A percentile compares a stretch with the other conserved stretches of the same genome.
These are phyloP conservation scores for Campylomormyrus tamandua DNA, from an alignment of 2,113 vertebrate genomes.

Conservation along the genomic window DNA sequence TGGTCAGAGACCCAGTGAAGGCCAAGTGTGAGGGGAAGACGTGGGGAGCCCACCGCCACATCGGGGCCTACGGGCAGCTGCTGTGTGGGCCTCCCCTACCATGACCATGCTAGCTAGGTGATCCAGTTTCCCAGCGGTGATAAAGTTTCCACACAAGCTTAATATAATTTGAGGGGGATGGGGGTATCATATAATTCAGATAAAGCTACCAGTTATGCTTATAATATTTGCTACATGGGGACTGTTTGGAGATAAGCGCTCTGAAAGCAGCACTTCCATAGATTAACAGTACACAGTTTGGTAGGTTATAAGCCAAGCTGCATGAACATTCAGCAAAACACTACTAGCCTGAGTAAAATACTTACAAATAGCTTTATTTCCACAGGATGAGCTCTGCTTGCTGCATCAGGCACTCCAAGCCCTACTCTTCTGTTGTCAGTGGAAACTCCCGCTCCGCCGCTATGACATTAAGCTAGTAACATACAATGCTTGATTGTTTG, in stretches of 20 bases:
- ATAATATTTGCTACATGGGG: conserved; percentile 41
- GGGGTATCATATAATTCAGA: conserved; percentile 38
- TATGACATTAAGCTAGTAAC: conserved; percentile 11
- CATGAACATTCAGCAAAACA: background rate
- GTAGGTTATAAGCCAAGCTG: conserved; percentile 4
- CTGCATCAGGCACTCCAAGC: background rate
- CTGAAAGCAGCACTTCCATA: background rate
- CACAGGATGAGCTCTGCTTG: background rate
- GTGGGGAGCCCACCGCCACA: background rate
- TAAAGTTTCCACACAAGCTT: conserved; percentile 48
- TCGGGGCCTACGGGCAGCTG: background rate
- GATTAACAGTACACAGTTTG: background rate
- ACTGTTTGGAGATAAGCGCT: background rate
- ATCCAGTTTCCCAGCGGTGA: conserved; percentile 52
- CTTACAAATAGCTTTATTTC: background rate
- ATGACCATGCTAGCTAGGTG: background rate
- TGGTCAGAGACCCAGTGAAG: background rate
- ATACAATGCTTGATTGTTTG: conserved; percentile 8
- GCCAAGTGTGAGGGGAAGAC: background rate
- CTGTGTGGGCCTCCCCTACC: background rate
- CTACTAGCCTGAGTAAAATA: background rate
- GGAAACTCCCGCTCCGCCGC: background rate
- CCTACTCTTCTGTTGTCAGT: background rate
- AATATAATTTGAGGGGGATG: conserved; percentile 50
- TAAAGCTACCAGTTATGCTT: conserved; percentile 25